phyloP scores from a whole-genome alignment of 2,888 invertebrate species.

The Aplocera efformata region DNA sequence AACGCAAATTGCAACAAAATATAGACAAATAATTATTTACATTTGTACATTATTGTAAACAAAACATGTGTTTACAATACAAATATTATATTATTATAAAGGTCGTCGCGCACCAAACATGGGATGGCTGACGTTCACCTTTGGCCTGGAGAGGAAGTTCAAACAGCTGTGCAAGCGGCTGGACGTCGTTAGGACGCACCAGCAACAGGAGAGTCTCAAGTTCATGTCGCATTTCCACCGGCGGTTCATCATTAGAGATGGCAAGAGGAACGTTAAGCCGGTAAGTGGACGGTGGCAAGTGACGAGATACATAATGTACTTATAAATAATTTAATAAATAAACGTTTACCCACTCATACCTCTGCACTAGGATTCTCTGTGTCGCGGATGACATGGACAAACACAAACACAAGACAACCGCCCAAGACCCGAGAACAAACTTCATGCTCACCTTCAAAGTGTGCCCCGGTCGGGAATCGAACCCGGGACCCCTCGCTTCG shows the following conservation, averaged over 20 bases:
- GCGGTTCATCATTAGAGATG: constrained; percentile 95
- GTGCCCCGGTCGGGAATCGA: too few relatives aligned
- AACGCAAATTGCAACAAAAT: too few relatives aligned
- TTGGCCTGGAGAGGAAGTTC: constrained; percentile 84
- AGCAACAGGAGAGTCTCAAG: constrained; percentile 99
- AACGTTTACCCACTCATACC: too few relatives aligned
- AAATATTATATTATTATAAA: background rate
- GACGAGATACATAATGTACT: background rate
- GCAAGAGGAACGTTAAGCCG: constrained; percentile 84
- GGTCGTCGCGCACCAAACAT: constrained; percentile 96
- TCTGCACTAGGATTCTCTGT: too few relatives aligned
- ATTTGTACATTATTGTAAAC: too few relatives aligned
- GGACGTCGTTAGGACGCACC: constrained; percentile 97
- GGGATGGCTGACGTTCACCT: constrained; percentile 99
- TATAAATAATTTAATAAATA: background rate
- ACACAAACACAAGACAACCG: too few relatives aligned
- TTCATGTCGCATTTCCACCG: constrained; percentile 98
- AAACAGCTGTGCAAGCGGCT: constrained; percentile 63
- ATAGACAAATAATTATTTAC: too few relatives aligned
- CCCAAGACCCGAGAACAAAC: too few relatives aligned
- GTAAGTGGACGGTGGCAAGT: constrained; percentile 33
- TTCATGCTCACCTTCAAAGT: too few relatives aligned
- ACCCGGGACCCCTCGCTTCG: too few relatives aligned
- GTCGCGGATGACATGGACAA: too few relatives aligned
- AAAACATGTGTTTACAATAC: too few relatives aligned